Evolutionary conservation across 2,113 vertebrate species (phyloP).

Genomic region (Platichthys stellatus): DNA sequence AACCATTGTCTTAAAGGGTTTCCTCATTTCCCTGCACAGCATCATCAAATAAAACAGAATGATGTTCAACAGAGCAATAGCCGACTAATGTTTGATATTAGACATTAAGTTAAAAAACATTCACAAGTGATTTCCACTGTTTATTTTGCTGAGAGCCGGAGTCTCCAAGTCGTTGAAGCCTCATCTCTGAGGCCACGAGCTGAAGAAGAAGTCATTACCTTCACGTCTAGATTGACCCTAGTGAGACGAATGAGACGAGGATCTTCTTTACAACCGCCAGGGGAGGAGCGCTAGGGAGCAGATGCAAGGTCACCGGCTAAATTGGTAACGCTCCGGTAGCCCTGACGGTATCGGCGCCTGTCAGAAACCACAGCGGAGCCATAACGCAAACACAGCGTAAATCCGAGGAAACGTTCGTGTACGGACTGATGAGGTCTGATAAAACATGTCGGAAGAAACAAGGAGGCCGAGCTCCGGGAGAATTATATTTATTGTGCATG

Average conservation of each 20-base stretch:
- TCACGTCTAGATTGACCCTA: slow-evolving; percentile 30
- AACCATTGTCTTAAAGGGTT: no score
- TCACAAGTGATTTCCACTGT: no score
- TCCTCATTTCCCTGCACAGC: no score
- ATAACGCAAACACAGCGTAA: slow-evolving; percentile 30
- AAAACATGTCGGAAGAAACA: background rate
- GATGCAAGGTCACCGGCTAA: slow-evolving; percentile 50
- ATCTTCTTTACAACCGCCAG: slow-evolving; percentile 32
- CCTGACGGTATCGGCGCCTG: slow-evolving; percentile 6
- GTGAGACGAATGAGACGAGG: slow-evolving; percentile 38
- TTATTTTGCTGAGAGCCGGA: no score
- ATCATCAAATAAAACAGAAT: no score
- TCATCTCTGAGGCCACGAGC: background rate
- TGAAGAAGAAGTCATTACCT: slow-evolving; percentile 21
- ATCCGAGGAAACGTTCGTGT: slow-evolving; percentile 14
- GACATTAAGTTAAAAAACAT: no score
- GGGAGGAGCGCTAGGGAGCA: slow-evolving; percentile 11
- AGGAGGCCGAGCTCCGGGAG: background rate
- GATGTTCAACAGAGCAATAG: no score
- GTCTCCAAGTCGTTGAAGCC: background rate
- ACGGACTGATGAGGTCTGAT: background rate
- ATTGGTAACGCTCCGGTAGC: slow-evolving; percentile 27
- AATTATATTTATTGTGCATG: background rate
- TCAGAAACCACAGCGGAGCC: slow-evolving; percentile 20
- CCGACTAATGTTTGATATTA: no score